A percentile compares a stretch with the other conserved stretches of the same genome.
phyloP scores from a whole-genome alignment of 2,113 vertebrate genomes.

The Xiphophorus hellerii region DNA sequence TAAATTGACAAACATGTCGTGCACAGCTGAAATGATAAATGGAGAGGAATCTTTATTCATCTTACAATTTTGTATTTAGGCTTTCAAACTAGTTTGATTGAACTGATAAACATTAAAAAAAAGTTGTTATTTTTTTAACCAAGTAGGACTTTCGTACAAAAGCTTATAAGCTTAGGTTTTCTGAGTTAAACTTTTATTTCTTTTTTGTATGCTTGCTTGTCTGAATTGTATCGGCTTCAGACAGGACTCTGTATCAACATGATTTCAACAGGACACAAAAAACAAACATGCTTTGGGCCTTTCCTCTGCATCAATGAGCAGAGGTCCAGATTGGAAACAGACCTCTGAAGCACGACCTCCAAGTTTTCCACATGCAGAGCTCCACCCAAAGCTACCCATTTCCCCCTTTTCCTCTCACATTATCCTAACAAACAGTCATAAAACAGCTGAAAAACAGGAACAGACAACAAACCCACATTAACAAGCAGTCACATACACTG shows the following conservation, averaged over 20 bases:
- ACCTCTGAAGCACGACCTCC: slow-evolving; percentile 51
- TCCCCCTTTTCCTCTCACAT: slow-evolving; percentile 40
- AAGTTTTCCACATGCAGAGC: slow-evolving; percentile 49
- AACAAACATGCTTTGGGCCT: slow-evolving; percentile 34
- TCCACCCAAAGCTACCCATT: slow-evolving; percentile 61
- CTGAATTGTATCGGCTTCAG: neutral
- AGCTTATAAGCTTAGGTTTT: neutral
- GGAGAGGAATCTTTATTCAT: too few relatives aligned
- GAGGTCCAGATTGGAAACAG: slow-evolving; percentile 80
- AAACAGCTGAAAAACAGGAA: slow-evolving; percentile 49
- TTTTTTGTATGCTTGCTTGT: neutral
- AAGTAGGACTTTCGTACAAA: too few relatives aligned
- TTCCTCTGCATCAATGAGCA: slow-evolving; percentile 60
- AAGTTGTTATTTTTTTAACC: too few relatives aligned
- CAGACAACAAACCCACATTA: slow-evolving; percentile 3
- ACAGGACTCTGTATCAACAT: slow-evolving; percentile 1
- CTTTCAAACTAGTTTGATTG: neutral
- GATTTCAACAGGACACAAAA: slow-evolving; percentile 52
- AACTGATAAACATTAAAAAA: too few relatives aligned
- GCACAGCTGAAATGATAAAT: too few relatives aligned
- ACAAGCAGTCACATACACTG: neutral
- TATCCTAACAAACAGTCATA: slow-evolving; percentile 48
- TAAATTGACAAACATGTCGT: too few relatives aligned
- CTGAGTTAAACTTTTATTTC: neutral
- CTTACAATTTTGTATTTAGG: too few relatives aligned